These are phyloP conservation scores for Tortricodes alternella DNA, from an alignment of 2,888 invertebrate genomes.

Conservation along the genomic window DNA sequence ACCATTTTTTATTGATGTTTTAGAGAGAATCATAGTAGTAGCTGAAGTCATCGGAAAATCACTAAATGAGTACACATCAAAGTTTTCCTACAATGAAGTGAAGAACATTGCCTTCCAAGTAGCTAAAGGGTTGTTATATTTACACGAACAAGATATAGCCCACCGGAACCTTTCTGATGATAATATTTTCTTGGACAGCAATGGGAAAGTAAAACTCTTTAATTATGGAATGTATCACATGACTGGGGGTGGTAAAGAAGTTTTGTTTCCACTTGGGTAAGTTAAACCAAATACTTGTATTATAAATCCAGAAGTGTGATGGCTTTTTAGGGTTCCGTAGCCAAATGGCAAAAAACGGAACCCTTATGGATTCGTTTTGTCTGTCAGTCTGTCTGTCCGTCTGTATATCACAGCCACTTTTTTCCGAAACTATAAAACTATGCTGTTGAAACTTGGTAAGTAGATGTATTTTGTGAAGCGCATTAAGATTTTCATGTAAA, in stretches of 20 bases:
- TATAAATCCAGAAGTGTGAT: too few relatives aligned
- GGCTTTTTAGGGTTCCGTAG: too few relatives aligned
- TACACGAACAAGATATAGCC: conserved; percentile 88
- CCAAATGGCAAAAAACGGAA: too few relatives aligned
- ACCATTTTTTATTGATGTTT: conserved; percentile 42
- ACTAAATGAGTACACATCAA: conserved; percentile 78
- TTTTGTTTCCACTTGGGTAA: conserved; percentile 94
- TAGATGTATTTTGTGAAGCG: too few relatives aligned
- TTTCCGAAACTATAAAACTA: too few relatives aligned
- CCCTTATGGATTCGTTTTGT: too few relatives aligned
- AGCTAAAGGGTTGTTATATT: conserved; percentile 86
- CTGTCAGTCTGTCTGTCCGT: too few relatives aligned
- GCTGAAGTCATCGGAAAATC: conserved; percentile 89
- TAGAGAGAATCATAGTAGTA: conserved; percentile 92
- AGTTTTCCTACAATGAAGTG: conserved; percentile 75
- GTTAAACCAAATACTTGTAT: conserved; percentile 47
- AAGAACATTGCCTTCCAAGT: conserved; percentile 88
- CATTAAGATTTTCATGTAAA: too few relatives aligned
- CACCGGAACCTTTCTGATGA: conserved; percentile 92
- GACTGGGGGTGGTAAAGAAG: conserved; percentile 93
- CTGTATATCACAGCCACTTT: too few relatives aligned
- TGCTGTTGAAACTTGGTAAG: too few relatives aligned
- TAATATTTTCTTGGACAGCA: conserved; percentile 89
- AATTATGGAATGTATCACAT: conserved; percentile 97
- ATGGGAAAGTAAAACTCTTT: conserved; percentile 91